phyloP scores from a whole-genome alignment of 2,113 vertebrate genomes.

The Ptilonorhynchus violaceus region DNA sequence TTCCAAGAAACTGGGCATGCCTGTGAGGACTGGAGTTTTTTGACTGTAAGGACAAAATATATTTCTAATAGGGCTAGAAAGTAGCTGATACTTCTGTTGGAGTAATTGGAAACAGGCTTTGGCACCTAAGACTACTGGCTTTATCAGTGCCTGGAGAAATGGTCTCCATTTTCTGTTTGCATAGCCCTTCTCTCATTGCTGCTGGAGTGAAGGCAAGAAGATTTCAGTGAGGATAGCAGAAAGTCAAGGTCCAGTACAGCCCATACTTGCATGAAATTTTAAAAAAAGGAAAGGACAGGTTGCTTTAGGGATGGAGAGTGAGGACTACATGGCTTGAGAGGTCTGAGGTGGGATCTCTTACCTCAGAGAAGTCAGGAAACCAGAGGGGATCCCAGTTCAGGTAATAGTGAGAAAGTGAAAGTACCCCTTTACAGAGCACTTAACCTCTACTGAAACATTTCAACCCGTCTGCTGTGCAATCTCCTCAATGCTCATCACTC shows the following conservation, averaged over 20 bases:
- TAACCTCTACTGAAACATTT: not conserved
- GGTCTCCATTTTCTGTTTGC: not conserved
- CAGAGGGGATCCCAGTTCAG: not conserved
- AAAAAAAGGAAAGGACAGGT: not conserved
- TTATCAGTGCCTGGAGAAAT: not conserved
- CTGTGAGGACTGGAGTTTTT: fast-evolving
- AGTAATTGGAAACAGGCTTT: not conserved
- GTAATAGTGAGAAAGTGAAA: not conserved
- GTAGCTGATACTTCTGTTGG: not conserved
- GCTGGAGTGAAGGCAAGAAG: not conserved
- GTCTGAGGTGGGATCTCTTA: not conserved
- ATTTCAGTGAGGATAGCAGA: not conserved
- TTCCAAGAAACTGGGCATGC: not conserved
- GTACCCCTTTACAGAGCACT: not conserved
- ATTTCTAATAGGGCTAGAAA: not conserved
- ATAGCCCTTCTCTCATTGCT: not conserved
- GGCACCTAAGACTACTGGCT: not conserved
- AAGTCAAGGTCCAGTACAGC: not conserved
- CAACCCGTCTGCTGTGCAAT: not conserved
- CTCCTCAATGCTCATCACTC: not conserved
- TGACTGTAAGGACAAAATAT: not conserved
- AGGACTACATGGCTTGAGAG: not conserved
- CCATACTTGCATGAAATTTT: not conserved
- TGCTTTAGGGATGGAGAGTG: not conserved
- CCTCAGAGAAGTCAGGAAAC: not conserved